Base-by-base conservation (phyloP, 1,140 invertebrate genomes). In the Hesperophylax magnus region DNA sequence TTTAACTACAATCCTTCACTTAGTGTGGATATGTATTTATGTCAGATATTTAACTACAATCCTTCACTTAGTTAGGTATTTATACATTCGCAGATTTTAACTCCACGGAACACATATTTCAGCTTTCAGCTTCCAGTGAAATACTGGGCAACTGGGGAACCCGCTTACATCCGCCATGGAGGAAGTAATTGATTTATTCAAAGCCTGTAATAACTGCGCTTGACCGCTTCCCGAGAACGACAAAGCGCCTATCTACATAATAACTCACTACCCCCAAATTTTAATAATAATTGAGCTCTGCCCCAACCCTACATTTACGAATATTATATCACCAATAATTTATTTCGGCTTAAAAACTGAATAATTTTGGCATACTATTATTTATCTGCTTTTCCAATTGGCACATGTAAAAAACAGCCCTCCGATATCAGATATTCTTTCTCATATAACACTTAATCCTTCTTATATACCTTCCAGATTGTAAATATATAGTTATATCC, bases 201-300 rank as follows among this genome's bases (percentile, higher is more conserved):
- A 52, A 24, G 47, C 47, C 47, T 20, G 69, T 54, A 72, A 72
- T 72, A 54, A 72, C 47, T 72, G 69, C 20, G 47, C 69, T 72
- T 72, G 69, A 72, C 69, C 69, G 69, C 69, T 53, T 15, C 52
- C 69, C 69, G 53, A 31, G 18, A 18, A 54, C 69, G 17, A 72
- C 69, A 53, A 53, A 54, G 20, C 69, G 53, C 69, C 69, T 17
- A 47, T 39, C 27, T 27, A 17, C 27, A 22, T 31, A 17, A 72
- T 72, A 72, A 72, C 56, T 72, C 52, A 72, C 69, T 54, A 53
- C 18, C 69, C 47, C 20, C 27, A 47, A 52, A 54, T 72, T 72
- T 72, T 67, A 67, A 34, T 47, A 47, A 47, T 31, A 27, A 67
- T n/a, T 34, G 24, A 34, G 63, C 63, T 27, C 17, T 17, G 7